Base-by-base conservation (phyloP, 2,888 invertebrate genomes). In the Agrotis ipsilon region DNA sequence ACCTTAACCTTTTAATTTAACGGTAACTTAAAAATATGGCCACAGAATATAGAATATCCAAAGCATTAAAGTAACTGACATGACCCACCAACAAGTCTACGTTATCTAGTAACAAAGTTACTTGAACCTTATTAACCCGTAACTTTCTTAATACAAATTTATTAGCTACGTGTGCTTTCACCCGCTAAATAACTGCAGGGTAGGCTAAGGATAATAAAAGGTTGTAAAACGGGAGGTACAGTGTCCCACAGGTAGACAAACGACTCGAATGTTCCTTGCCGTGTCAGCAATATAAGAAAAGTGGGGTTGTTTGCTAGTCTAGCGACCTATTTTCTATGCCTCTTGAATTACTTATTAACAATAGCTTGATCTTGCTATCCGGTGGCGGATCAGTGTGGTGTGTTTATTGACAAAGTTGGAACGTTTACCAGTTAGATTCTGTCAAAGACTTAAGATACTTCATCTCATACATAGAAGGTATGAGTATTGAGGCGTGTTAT, bases 71-170 rank as follows among this genome's bases (percentile, higher is more conserved):
- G 54, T 43, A 32, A 27, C 48, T 0, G 27, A 49, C 16, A 45
- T 19, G 32, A 45, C 32, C 32, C 24, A 24, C 43, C 14, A 57
- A 24, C 45, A 57, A 14, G 24, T 32, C 55, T 69, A 18, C 61
- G 52, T 21, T 65, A 32, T 54, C 45, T 27, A 43, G 39, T 19
- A 62, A 45, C 71, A 79, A 61, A 73, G 32, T 80, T n/a, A 52
- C 58, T 59, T 66, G 52, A 61, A 65, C 55, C 64, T 68, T 68
- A 68, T 80, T 68, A 75, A 64, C 45, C 32, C 54, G 61, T 68
- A 80, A 78, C 81, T 75, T 80, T 75, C 64, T 55, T 80, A 75
- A 75, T 68, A 64, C 58, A 60, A 77, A 77, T 69, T 81, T 71
- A 81, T 80, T 62, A 58, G 45, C 45, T 78, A 80, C 72, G 68